phyloP scores from a whole-genome alignment of 2,797 vertebrate species.

The Lerista edwardsae region DNA sequence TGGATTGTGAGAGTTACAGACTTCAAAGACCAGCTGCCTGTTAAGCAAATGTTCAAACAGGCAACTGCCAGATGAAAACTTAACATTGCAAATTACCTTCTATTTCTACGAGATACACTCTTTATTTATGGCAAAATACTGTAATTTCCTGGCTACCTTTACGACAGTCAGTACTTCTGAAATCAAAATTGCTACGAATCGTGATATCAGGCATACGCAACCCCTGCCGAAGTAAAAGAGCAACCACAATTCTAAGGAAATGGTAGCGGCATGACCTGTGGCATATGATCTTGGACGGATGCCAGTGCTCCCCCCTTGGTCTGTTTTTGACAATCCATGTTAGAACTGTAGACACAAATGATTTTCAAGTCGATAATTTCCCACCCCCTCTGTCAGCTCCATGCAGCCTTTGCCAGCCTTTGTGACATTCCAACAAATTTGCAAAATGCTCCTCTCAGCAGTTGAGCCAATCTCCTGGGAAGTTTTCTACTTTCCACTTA shows the following conservation, averaged over 20 bases:
- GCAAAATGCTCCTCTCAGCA: neutral
- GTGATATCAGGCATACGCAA: neutral
- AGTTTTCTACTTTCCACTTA: slow-evolving; percentile 31
- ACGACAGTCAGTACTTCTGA: neutral
- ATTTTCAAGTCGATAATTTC: slow-evolving; percentile 8
- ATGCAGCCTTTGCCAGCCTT: rapidly evolving
- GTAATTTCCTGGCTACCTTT: too few species aligned
- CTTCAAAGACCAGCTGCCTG: too few species aligned
- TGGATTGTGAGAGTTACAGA: too few species aligned
- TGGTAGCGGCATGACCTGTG: neutral
- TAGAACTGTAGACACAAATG: neutral
- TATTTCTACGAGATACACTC: too few species aligned
- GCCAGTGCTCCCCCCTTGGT: neutral
- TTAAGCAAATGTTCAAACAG: too few species aligned
- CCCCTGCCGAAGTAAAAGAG: neutral
- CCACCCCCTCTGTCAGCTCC: neutral
- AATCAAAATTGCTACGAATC: neutral
- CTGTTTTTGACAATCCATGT: neutral
- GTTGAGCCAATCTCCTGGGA: slow-evolving; percentile 6
- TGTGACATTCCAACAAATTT: neutral
- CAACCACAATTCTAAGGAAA: neutral
- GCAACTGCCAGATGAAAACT: too few species aligned
- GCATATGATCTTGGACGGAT: neutral
- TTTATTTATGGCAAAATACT: too few species aligned
- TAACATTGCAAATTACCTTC: too few species aligned